Evolutionary conservation across 2,113 vertebrate genomes (phyloP).

Genomic region (Thermophis baileyi): DNA sequence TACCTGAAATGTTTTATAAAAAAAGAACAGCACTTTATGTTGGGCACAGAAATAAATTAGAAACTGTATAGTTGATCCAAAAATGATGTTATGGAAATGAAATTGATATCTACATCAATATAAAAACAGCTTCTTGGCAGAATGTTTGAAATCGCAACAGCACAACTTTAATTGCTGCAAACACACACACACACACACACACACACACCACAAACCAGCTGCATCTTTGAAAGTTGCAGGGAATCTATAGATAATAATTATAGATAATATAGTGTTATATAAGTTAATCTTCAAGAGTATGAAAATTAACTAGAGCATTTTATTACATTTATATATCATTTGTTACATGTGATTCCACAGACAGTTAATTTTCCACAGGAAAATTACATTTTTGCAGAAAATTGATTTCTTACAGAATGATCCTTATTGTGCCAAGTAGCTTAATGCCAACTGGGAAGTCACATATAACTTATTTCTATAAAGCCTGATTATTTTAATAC

Average conservation of each 20-base stretch:
- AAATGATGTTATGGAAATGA: neutral
- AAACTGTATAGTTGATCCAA: neutral
- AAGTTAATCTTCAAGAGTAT: neutral
- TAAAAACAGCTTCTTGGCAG: neutral
- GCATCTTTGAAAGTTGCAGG: neutral
- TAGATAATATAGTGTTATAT: neutral
- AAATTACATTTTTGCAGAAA: neutral
- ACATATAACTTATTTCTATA: neutral
- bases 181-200: neutral
- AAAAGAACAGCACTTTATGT: neutral
- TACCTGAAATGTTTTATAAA: neutral
- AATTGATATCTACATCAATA: neutral
- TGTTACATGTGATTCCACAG: neutral
- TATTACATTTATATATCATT: neutral
- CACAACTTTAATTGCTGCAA: neutral
- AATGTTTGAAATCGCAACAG: neutral
- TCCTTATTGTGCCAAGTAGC: neutral
- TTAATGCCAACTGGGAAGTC: neutral
- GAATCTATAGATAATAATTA: neutral
- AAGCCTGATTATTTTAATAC: neutral
- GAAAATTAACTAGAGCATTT: neutral
- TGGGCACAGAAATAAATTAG: neutral
- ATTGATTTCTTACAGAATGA: neutral
- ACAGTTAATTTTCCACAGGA: neutral
- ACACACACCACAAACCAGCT: neutral